A percentile compares a stretch with the other conserved stretches of the same genome.
These are phyloP conservation scores for Dicyrtoma fusca DNA, from an alignment of 2,888 invertebrate genomes.

Conservation along the genomic window DNA sequence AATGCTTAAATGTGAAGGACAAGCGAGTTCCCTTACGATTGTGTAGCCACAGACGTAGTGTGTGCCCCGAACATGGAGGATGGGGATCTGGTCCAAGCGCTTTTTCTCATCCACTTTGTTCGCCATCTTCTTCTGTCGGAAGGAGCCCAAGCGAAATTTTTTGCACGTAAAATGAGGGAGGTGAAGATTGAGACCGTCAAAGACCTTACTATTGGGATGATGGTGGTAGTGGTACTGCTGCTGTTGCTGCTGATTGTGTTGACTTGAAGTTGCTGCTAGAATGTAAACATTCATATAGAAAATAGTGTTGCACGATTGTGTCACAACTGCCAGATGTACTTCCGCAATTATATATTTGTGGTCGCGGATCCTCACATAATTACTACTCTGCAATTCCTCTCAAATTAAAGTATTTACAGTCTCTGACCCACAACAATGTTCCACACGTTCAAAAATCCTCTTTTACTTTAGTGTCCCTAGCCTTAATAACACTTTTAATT, in stretches of 20 bases:
- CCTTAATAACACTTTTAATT: too few species aligned
- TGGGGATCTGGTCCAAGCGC: constrained; percentile 72
- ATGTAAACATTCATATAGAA: constrained; percentile 21
- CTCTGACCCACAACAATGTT: too few species aligned
- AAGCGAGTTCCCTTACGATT: constrained; percentile 68
- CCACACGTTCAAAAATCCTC: too few species aligned
- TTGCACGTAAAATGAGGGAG: constrained; percentile 17
- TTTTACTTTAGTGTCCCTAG: too few species aligned
- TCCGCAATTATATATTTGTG: too few species aligned
- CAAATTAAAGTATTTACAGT: too few species aligned
- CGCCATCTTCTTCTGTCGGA: constrained; percentile 34
- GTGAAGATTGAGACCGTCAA: constrained; percentile 5
- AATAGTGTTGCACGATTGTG: background rate
- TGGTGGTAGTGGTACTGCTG: background rate
- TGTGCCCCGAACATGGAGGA: constrained; percentile 75
- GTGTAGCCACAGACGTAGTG: constrained; percentile 86
- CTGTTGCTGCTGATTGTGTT: background rate
- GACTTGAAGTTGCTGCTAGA: constrained; percentile 14
- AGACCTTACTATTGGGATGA: background rate
- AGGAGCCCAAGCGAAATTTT: constrained; percentile 24
- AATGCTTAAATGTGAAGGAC: too few species aligned
- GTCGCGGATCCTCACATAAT: too few species aligned
- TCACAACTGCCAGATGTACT: too few species aligned
- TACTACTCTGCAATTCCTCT: too few species aligned
- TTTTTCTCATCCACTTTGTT: constrained; percentile 58